phyloP scores from a whole-genome alignment of 2,113 vertebrate species.

The Nannospalax galili region DNA sequence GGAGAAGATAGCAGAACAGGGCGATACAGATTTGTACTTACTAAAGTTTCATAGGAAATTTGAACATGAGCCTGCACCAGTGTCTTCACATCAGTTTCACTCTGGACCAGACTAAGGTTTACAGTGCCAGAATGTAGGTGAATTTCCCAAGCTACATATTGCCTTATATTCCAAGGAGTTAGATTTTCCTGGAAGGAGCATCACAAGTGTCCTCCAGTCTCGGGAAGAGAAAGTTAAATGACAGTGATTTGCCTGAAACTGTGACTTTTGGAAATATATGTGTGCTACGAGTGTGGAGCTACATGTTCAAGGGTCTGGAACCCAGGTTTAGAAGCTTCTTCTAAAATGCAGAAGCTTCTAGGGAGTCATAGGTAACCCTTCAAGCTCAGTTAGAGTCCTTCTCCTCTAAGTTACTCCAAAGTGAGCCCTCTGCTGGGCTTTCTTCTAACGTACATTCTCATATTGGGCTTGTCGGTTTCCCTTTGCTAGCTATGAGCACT shows the following conservation, averaged over 20 bases:
- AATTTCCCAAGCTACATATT: background rate
- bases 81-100: conserved; percentile 6
- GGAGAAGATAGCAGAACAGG: background rate
- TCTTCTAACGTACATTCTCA: background rate
- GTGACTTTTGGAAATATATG: background rate
- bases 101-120: background rate
- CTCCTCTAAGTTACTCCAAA: background rate
- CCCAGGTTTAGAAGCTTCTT: background rate
- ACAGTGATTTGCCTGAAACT: background rate
- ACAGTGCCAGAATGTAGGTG: background rate
- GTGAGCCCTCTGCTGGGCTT: background rate
- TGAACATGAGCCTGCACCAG: background rate
- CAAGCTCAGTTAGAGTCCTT: background rate
- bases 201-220: conserved; percentile 3
- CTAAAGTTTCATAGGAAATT: background rate
- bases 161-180: background rate
- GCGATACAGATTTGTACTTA: background rate
- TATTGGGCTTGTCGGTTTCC: background rate
- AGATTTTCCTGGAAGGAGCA: background rate
- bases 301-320: background rate
- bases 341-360: background rate
- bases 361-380: background rate
- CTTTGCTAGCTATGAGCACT: background rate
- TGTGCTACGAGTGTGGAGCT: background rate
- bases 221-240: background rate